Percentiles rank a stretch among this genome's conserved stretches.
Conservation (phyloP, 2,113 vertebrate genomes). For the Lepisosteus oculatus region DNA sequence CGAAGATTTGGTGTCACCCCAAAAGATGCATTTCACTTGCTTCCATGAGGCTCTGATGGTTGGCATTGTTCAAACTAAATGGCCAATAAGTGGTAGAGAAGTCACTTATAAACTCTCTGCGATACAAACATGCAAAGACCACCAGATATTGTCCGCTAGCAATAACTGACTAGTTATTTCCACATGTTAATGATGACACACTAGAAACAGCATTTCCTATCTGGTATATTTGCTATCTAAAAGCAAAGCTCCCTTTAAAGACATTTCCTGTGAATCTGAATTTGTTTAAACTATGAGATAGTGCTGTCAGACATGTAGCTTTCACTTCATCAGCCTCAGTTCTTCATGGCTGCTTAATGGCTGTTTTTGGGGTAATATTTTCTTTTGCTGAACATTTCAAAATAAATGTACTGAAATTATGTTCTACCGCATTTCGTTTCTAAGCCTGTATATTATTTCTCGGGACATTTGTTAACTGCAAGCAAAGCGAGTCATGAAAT, state of each 20-base stretch:
- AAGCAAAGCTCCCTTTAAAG: slow-evolving; percentile 4
- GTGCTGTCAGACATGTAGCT: slow-evolving; percentile 16
- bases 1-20: no score
- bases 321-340: slow-evolving; percentile 18
- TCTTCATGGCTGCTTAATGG: neutral
- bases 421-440: slow-evolving; percentile 23
- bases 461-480: slow-evolving; percentile 37
- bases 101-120: neutral
- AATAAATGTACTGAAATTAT: slow-evolving; percentile 18
- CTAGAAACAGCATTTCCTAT: neutral
- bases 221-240: neutral
- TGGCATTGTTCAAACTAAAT: no score
- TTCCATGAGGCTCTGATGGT: no score
- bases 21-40: no score
- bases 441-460: slow-evolving; percentile 13
- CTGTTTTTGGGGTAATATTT: slow-evolving; percentile 4
- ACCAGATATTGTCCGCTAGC: neutral
- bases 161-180: neutral
- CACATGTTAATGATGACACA: neutral
- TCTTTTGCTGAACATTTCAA: slow-evolving; percentile 10
- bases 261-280: slow-evolving; percentile 7
- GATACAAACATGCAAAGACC: neutral
- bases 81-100: neutral
- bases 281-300: slow-evolving; percentile 1
- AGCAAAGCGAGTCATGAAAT: slow-evolving; percentile 42